phyloP scores from a whole-genome alignment of 2,888 invertebrate genomes.

The Rhopalosiphum nymphaeae region DNA sequence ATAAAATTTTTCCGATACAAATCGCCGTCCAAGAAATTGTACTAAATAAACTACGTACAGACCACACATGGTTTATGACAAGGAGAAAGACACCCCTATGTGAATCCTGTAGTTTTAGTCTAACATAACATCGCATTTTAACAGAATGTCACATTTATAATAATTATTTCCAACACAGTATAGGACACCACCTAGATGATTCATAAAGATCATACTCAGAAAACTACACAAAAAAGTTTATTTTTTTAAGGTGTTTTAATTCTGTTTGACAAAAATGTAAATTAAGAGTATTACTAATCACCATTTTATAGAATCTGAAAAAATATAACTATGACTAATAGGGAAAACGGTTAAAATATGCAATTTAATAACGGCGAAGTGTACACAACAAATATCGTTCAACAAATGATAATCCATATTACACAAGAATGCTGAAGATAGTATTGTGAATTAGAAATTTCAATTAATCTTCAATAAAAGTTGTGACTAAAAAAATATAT shows the following conservation, averaged over 20 bases:
- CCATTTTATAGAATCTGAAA: neutral
- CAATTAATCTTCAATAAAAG: neutral
- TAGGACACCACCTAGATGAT: neutral
- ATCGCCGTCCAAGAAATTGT: constrained; percentile 11
- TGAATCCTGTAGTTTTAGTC: neutral
- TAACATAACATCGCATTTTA: neutral
- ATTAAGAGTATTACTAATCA: neutral
- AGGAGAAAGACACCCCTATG: too few species aligned
- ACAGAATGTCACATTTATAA: neutral
- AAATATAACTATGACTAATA: neutral
- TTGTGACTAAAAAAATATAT: neutral
- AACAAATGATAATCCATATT: neutral
- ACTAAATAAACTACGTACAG: neutral
- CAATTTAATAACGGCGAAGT: neutral
- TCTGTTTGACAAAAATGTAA: neutral
- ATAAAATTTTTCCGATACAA: constrained; percentile 43
- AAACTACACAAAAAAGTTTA: neutral
- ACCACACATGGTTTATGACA: neutral
- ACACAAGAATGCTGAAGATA: neutral
- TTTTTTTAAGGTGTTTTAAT: neutral
- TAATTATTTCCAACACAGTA: neutral
- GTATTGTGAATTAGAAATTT: neutral
- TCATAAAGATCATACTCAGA: neutral
- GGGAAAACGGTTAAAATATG: neutral
- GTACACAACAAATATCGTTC: neutral